These are phyloP conservation scores for Nymphalis io DNA, from an alignment of 1,140 invertebrate genomes.

Conservation along the genomic window DNA sequence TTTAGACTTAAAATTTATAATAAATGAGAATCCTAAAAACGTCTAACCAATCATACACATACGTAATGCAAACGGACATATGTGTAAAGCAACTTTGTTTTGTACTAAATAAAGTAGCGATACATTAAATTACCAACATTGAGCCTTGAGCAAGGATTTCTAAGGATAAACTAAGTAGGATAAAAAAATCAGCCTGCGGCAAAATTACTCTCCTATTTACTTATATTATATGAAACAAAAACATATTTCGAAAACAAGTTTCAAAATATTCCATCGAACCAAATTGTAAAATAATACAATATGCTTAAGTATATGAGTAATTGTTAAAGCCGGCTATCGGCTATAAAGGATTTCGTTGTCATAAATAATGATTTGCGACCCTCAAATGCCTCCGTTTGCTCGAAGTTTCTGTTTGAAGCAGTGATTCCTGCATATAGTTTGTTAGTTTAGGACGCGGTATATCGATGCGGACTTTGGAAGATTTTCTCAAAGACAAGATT, in stretches of 20 bases:
- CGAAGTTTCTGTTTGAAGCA: constrained; percentile 44
- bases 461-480: constrained; percentile 26
- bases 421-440: constrained; percentile 52
- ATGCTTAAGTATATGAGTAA: no score
- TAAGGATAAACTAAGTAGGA: no score
- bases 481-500: constrained; percentile 17
- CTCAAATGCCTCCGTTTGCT: constrained; percentile 28
- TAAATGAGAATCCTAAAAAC: no score
- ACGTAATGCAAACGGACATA: no score
- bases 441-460: constrained; percentile 53
- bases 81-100: no score
- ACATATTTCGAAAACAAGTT: background rate
- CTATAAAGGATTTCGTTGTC: constrained; percentile 16
- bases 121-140: no score
- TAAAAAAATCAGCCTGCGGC: no score
- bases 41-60: no score
- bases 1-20: no score
- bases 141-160: no score
- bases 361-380: constrained; percentile 25
- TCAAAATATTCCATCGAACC: background rate
- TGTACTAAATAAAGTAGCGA: no score
- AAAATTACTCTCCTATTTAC: no score
- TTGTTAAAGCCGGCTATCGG: constrained; percentile 5
- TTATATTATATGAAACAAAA: background rate
- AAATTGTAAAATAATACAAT: background rate